Conservation (phyloP, 2,113 vertebrate species). For the human region GRCh38 chr14:20969501-20970000, state of each 20-base stretch:
- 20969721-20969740: background rate
- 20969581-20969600: background rate
- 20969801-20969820: background rate
- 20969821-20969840: background rate
- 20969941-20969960: too few species aligned
- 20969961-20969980: too few species aligned
- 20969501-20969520: background rate
- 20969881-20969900: background rate
- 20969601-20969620: background rate
- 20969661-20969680: background rate
- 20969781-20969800: background rate
- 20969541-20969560: background rate
- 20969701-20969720: background rate
- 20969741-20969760: background rate
- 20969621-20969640: background rate
- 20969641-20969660: background rate
- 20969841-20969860: background rate
- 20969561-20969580: background rate
- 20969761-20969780: background rate
- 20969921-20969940: background rate
- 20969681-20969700: background rate
- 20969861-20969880: background rate
- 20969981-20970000: too few species aligned
- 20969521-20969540: background rate
- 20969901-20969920: too few species aligned